phyloP scores from a whole-genome alignment of 1,140 invertebrate genomes.

The Acromyrmex heyeri region DNA sequence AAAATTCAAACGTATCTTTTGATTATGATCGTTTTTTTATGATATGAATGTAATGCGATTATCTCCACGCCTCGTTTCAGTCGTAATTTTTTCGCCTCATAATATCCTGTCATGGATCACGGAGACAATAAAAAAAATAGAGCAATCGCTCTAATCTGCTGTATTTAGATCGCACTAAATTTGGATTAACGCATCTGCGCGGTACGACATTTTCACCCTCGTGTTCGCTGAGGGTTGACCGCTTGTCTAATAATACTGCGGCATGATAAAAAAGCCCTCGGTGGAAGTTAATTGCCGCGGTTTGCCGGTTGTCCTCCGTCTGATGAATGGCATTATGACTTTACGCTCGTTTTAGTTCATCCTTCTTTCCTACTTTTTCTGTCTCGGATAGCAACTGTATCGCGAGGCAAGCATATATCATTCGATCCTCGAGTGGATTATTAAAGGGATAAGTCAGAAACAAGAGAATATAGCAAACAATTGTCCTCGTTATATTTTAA shows the following conservation, averaged over 20 bases:
- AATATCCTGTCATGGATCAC: conserved; percentile 26
- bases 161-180: conserved; percentile 65
- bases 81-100: conserved; percentile 7
- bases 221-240: conserved; percentile 47
- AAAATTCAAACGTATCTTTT: neutral
- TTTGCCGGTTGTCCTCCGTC: conserved; percentile 69
- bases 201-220: conserved; percentile 58
- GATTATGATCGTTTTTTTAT: conserved; percentile 9
- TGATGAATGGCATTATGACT: conserved; percentile 73
- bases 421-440: conserved; percentile 7
- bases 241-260: conserved; percentile 71
- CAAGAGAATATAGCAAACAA: neutral
- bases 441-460: conserved; percentile 29
- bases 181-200: conserved; percentile 58
- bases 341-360: conserved; percentile 67
- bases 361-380: conserved; percentile 30
- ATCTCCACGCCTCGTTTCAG: neutral
- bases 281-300: conserved; percentile 73
- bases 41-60: neutral
- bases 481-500: conserved; percentile 2
- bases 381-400: conserved; percentile 18
- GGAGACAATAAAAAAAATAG: conserved; percentile 43
- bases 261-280: conserved; percentile 57
- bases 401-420: conserved; percentile 30
- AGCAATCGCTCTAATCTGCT: conserved; percentile 46